Evolutionary conservation across 2,888 invertebrate genomes (phyloP).

Genomic region (Dione juno): DNA sequence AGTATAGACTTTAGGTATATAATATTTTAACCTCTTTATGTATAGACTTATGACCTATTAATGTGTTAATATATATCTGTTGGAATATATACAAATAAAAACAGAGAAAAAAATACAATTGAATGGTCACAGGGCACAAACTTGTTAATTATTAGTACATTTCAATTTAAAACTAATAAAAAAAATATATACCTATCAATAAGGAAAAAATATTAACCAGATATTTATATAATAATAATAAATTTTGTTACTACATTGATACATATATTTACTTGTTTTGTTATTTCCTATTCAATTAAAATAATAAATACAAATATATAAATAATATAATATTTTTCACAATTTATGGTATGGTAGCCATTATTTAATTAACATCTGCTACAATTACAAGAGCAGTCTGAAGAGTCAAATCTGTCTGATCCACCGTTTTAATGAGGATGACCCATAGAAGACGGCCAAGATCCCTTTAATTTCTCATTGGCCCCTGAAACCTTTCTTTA

Average conservation of each 20-base stretch:
- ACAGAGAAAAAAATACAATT: too few species aligned
- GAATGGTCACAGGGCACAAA: too few species aligned
- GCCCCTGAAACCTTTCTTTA: conserved; percentile 33
- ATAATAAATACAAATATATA: too few species aligned
- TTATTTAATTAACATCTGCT: conserved; percentile 9
- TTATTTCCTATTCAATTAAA: too few species aligned
- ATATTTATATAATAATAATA: too few species aligned
- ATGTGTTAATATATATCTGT: neutral
- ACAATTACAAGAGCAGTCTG: conserved; percentile 2
- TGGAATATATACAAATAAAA: too few species aligned
- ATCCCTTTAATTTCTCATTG: conserved; percentile 45
- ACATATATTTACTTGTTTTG: too few species aligned
- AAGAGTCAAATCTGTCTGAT: conserved; percentile 37
- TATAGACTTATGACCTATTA: neutral
- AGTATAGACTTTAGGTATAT: neutral
- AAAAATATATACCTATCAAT: too few species aligned
- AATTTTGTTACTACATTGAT: too few species aligned
- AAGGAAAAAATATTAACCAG: too few species aligned
- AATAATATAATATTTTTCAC: neutral
- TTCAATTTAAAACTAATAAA: too few species aligned
- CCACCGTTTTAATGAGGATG: conserved; percentile 39
- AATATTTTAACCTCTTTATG: neutral
- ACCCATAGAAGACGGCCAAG: conserved; percentile 39
- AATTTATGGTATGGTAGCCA: neutral
- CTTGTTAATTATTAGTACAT: too few species aligned